phyloP scores from a whole-genome alignment of 2,113 vertebrate species.

The Macquaria ambigua region DNA sequence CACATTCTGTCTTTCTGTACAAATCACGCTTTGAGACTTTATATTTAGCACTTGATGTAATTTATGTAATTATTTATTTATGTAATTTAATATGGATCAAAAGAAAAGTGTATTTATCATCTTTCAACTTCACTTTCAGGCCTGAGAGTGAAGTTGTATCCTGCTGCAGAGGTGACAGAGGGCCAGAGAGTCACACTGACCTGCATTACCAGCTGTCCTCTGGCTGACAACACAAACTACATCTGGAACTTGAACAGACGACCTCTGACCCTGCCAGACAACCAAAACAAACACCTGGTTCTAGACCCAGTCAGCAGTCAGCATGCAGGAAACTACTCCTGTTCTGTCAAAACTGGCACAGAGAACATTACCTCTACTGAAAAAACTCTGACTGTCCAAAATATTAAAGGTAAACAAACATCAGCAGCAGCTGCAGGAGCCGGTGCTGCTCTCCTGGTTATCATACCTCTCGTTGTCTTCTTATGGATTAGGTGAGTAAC shows the following conservation, averaged over 20 bases:
- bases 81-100: too few relatives aligned
- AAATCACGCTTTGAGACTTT: too few relatives aligned
- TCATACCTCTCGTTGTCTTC: not conserved
- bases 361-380: not conserved
- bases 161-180: not conserved
- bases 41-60: too few relatives aligned
- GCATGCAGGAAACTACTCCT: not conserved
- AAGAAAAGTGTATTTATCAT: too few relatives aligned
- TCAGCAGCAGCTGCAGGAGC: not conserved
- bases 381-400: not conserved
- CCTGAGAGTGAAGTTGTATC: not conserved
- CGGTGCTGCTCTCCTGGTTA: not conserved
- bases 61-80: too few relatives aligned
- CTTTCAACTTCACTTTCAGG: too few relatives aligned
- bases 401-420: not conserved
- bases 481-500: not conserved
- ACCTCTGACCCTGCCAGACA: not conserved
- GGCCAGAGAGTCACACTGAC: not conserved
- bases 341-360: not conserved
- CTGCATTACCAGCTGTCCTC: conserved; percentile 11
- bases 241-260: conserved; percentile 19
- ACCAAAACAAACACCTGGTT: conserved; percentile 8
- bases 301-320: not conserved
- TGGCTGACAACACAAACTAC: conserved; percentile 28
- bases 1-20: too few relatives aligned